phyloP scores from a whole-genome alignment of 2,113 vertebrate genomes.

The Panurus biarmicus region DNA sequence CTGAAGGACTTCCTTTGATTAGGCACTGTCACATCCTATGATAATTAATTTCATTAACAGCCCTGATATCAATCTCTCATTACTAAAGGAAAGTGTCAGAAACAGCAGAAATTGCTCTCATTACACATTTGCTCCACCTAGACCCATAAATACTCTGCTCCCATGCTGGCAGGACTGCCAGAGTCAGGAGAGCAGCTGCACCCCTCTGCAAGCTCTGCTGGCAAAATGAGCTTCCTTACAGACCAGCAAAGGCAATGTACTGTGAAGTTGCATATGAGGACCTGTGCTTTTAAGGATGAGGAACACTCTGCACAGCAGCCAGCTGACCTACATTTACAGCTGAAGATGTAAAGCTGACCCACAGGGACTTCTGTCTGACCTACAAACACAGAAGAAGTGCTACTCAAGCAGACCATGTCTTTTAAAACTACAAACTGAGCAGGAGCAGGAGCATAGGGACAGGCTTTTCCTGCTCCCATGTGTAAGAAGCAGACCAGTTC shows the following conservation, averaged over 20 bases:
- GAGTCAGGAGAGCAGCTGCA: not conserved
- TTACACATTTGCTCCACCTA: not conserved
- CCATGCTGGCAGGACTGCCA: not conserved
- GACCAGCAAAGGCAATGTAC: not conserved
- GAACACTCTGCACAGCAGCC: not conserved
- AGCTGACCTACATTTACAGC: conserved; percentile 40
- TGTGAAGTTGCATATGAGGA: not conserved
- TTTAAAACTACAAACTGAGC: not conserved
- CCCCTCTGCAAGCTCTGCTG: accelerated
- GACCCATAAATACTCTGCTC: not conserved
- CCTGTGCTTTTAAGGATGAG: not conserved
- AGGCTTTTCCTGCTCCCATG: not conserved
- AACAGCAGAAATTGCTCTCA: not conserved
- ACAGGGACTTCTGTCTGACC: conserved; percentile 29
- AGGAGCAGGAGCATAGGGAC: not conserved
- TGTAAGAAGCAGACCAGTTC: not conserved
- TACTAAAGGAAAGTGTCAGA: not conserved
- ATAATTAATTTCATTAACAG: not conserved
- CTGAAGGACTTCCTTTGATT: not conserved
- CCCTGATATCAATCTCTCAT: not conserved
- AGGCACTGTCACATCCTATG: not conserved
- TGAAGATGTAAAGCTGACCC: conserved; percentile 21
- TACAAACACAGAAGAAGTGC: conserved; percentile 25
- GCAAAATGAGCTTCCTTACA: not conserved
- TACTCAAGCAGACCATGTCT: not conserved